These are phyloP conservation scores for Chloroceryle inda DNA, from an alignment of 2,797 vertebrate species.

Conservation along the genomic window DNA sequence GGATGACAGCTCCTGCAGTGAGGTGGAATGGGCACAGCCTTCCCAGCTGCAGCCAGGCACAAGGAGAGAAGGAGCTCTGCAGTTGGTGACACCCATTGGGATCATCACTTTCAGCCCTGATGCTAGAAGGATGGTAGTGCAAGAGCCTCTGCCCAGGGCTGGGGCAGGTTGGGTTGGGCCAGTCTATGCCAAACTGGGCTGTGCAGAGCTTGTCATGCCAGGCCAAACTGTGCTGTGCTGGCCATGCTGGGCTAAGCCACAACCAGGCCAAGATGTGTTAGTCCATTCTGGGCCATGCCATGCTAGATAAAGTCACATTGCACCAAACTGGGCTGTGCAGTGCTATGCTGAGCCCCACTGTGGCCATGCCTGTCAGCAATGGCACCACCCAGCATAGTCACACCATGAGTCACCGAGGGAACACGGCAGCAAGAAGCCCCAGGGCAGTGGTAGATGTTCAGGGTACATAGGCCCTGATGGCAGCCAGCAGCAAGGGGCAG, in stretches of 20 bases:
- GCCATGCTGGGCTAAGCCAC: neutral
- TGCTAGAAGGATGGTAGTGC: neutral
- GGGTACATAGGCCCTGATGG: too few relatives aligned
- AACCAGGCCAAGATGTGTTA: neutral
- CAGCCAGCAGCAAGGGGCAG: neutral
- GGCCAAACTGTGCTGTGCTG: neutral
- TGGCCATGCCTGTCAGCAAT: neutral
- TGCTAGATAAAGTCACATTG: neutral
- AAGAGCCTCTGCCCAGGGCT: neutral
- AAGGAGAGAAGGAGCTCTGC: neutral
- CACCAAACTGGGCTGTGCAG: rapidly evolving
- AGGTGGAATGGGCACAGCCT: neutral
- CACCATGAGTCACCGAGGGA: neutral
- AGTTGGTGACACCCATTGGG: rapidly evolving
- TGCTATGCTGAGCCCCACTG: neutral
- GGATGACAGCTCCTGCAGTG: neutral
- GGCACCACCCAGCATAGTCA: neutral
- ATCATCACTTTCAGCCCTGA: neutral
- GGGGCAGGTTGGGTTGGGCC: rapidly evolving
- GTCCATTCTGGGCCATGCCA: neutral
- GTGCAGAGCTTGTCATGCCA: neutral
- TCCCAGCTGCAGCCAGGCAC: neutral
- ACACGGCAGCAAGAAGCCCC: rapidly evolving
- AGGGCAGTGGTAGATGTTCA: neutral
- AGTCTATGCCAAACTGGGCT: rapidly evolving